phyloP scores from a whole-genome alignment of 2,888 invertebrate genomes.

The Athrips mouffetella region DNA sequence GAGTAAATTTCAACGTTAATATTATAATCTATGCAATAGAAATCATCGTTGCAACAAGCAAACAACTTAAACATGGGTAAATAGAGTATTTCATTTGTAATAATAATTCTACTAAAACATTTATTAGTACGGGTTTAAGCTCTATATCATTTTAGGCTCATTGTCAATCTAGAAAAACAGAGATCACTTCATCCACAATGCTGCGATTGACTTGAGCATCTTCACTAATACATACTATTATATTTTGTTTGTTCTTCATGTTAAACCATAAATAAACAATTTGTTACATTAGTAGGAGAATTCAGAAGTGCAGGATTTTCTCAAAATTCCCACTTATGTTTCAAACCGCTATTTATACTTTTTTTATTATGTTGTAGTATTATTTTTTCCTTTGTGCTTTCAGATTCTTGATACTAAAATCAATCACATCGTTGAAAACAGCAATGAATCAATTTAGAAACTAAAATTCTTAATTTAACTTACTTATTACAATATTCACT shows the following conservation, averaged over 20 bases:
- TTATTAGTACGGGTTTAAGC: slow-evolving; percentile 70
- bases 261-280: not conserved
- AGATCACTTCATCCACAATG: slow-evolving; percentile 42
- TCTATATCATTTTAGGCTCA: slow-evolving; percentile 75
- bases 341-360: slow-evolving; percentile 16
- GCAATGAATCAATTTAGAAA: slow-evolving; percentile 41
- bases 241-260: not conserved
- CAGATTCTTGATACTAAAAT: slow-evolving; percentile 19
- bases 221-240: not conserved
- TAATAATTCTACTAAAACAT: slow-evolving; percentile 73
- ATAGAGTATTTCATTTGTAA: slow-evolving; percentile 65
- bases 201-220: slow-evolving; percentile 4
- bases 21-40: slow-evolving; percentile 58
- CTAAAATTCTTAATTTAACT: slow-evolving; percentile 30
- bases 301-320: slow-evolving; percentile 47
- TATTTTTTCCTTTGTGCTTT: slow-evolving; percentile 22
- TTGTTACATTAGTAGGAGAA: slow-evolving; percentile 30
- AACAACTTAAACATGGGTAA: slow-evolving; percentile 73
- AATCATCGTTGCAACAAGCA: slow-evolving; percentile 69
- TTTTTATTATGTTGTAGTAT: slow-evolving; percentile 17
- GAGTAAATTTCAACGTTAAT: slow-evolving; percentile 41
- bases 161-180: slow-evolving; percentile 59
- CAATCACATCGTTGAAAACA: slow-evolving; percentile 25
- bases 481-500: slow-evolving; percentile 28
- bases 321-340: slow-evolving; percentile 29